Conservation (phyloP, 2,888 invertebrate genomes). For the Drosophila bunnanda region DNA sequence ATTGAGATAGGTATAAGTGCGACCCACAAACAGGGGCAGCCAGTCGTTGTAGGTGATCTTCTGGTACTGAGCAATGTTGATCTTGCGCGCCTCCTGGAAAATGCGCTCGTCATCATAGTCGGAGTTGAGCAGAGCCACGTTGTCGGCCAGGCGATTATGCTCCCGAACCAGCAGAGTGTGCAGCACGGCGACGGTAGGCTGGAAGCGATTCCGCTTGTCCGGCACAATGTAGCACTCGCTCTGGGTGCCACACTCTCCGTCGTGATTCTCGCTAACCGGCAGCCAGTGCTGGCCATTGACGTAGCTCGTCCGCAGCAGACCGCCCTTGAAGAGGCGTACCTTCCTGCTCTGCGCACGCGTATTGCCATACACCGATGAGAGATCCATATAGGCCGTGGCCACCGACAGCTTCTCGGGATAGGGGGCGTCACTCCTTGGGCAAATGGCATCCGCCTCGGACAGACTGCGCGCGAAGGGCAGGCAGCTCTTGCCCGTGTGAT, state of each 20-base stretch:
- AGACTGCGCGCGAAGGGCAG: constrained; percentile 88
- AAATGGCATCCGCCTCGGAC: constrained; percentile 87
- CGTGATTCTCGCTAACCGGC: constrained; percentile 88
- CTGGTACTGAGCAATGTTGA: constrained; percentile 85
- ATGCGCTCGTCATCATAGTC: constrained; percentile 85
- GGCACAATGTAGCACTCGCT: constrained; percentile 89
- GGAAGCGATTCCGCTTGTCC: constrained; percentile 83
- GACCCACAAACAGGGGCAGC: constrained; percentile 84
- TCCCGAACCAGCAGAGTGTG: constrained; percentile 85
- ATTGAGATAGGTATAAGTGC: constrained; percentile 67
- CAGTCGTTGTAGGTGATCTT: constrained; percentile 85
- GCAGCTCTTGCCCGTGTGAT: constrained; percentile 86
- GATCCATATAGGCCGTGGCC: constrained; percentile 86
- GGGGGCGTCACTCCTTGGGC: constrained; percentile 85
- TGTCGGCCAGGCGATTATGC: constrained; percentile 85
- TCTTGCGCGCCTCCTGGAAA: constrained; percentile 85
- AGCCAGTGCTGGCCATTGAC: constrained; percentile 88
- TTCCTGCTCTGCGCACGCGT: constrained; percentile 87
- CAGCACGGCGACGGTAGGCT: constrained; percentile 82
- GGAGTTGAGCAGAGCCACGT: constrained; percentile 84
- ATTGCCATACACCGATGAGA: constrained; percentile 92
- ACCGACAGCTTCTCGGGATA: constrained; percentile 87
- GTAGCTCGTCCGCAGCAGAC: constrained; percentile 86
- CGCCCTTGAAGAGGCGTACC: constrained; percentile 88
- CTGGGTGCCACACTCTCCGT: constrained; percentile 86